Evolutionary conservation across 1,140 invertebrate genomes (phyloP).

Genomic region (Octopus bimaculoides): DNA sequence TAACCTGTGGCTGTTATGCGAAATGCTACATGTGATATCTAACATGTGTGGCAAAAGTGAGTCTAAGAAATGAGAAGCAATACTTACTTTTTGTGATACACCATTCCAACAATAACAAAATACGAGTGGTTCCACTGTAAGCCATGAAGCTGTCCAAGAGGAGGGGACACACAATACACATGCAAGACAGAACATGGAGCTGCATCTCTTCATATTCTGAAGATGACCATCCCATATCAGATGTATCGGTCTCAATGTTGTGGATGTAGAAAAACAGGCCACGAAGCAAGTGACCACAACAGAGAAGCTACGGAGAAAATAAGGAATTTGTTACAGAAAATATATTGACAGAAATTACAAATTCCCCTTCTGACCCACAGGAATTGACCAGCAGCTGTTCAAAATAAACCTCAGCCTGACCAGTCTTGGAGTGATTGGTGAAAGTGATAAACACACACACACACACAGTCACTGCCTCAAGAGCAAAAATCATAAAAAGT

Average conservation of each 20-base stretch:
- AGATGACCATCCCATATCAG: constrained; percentile 48
- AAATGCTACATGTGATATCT: too few species aligned
- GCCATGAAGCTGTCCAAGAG: constrained; percentile 57
- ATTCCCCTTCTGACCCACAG: too few species aligned
- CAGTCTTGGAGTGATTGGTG: too few species aligned
- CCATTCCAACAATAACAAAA: constrained; percentile 57
- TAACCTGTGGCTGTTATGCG: too few species aligned
- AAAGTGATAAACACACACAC: too few species aligned
- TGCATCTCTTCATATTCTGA: constrained; percentile 58
- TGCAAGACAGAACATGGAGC: constrained; percentile 51
- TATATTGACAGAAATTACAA: too few species aligned
- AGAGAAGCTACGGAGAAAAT: constrained; percentile 44
- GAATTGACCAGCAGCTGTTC: too few species aligned
- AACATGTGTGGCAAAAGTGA: too few species aligned
- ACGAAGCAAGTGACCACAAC: constrained; percentile 53
- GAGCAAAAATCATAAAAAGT: too few species aligned
- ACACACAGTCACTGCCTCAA: too few species aligned
- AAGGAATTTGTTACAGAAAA: not conserved
- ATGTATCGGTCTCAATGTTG: constrained; percentile 44
- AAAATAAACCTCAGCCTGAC: too few species aligned
- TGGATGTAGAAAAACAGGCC: constrained; percentile 55
- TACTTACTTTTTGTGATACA: constrained; percentile 50
- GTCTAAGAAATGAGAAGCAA: not conserved
- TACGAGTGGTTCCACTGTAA: constrained; percentile 53
- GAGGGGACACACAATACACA: constrained; percentile 51